phyloP scores from a whole-genome alignment of 2,797 vertebrate species.

The Pseudochromis fuscus region DNA sequence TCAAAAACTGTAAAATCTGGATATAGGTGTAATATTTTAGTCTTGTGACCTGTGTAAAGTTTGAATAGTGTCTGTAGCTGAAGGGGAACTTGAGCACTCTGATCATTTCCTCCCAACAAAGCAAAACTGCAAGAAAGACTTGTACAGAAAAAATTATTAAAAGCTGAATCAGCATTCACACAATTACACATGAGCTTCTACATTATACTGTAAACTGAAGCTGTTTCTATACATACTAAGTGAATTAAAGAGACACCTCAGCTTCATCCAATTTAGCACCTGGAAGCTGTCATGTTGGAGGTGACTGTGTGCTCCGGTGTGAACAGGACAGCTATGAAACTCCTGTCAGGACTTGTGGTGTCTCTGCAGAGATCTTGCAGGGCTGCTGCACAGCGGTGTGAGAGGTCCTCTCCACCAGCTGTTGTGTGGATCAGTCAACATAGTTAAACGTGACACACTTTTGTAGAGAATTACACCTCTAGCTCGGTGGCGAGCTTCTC shows the following conservation, averaged over 20 bases:
- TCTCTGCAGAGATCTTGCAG: conserved; percentile 87
- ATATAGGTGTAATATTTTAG: too few species aligned
- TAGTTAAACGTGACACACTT: conserved; percentile 92
- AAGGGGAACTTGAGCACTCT: too few species aligned
- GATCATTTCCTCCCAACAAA: too few species aligned
- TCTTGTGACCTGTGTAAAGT: too few species aligned
- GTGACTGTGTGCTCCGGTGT: conserved; percentile 83
- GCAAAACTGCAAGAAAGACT: too few species aligned
- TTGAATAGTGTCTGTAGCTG: too few species aligned
- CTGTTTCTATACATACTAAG: conserved; percentile 60
- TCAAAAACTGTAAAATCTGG: too few species aligned
- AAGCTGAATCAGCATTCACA: too few species aligned
- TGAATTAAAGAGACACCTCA: conserved; percentile 87
- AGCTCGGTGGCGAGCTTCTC: conserved; percentile 88
- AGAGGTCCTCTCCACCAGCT: conserved; percentile 91
- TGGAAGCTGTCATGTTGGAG: conserved; percentile 91
- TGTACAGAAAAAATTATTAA: too few species aligned
- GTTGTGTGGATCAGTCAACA: conserved; percentile 96
- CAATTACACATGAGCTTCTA: too few species aligned
- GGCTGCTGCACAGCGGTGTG: conserved; percentile 89
- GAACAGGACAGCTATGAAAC: conserved; percentile 83
- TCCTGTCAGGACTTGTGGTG: conserved; percentile 89
- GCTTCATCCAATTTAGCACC: conserved; percentile 92
- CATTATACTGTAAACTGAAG: not conserved
- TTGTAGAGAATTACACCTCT: conserved; percentile 93